Conservation (phyloP, 2,888 invertebrate genomes). For the Drosophila silvestris region DNA sequence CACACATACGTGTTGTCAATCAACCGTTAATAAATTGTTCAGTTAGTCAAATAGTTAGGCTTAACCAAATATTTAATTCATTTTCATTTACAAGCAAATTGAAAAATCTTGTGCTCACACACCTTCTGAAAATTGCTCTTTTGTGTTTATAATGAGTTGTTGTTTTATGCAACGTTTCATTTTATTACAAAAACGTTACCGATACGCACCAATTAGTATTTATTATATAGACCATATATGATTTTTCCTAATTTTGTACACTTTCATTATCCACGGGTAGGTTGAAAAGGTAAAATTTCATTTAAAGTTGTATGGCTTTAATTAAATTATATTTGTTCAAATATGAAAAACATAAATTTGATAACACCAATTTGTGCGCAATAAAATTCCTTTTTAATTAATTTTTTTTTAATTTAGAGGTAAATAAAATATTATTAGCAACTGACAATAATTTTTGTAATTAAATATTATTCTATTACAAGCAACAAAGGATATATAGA, state of each 20-base stretch:
- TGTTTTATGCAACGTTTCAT: neutral
- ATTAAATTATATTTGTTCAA: neutral
- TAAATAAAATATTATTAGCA: neutral
- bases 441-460: too few relatives aligned
- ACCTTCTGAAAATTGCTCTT: too few relatives aligned
- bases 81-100: constrained; percentile 5
- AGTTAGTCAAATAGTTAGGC: neutral
- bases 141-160: neutral
- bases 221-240: too few relatives aligned
- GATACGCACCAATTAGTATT: too few relatives aligned
- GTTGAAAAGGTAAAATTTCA: neutral
- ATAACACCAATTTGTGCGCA: neutral
- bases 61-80: neutral
- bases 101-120: neutral
- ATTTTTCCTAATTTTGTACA: too few relatives aligned
- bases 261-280: neutral
- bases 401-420: neutral
- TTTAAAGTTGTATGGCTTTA: neutral
- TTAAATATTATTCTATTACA: too few relatives aligned
- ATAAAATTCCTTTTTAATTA: neutral
- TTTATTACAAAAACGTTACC: neutral
- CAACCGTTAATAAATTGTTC: constrained; percentile 5
- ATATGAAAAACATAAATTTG: neutral
- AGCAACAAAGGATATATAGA: too few relatives aligned
- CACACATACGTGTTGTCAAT: constrained; percentile 3